Conservation (phyloP, 1,140 invertebrate species). For the Odontomachus brunneus region DNA sequence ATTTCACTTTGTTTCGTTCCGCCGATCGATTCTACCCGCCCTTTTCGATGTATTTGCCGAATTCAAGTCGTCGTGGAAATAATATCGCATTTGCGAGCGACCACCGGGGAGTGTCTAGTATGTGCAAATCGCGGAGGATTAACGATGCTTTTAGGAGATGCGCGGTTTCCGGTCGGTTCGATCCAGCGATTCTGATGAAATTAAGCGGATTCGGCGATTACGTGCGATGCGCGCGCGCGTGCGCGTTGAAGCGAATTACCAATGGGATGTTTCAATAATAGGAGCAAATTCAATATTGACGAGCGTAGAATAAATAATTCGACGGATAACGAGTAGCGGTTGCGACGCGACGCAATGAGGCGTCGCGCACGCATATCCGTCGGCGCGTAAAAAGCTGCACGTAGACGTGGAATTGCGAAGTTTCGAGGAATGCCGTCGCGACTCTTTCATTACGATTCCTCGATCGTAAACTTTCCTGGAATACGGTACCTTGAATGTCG, state of each 20-base stretch:
- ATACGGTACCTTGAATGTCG: no score
- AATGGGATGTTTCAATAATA: conserved; percentile 43
- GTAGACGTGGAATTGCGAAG: conserved; percentile 10
- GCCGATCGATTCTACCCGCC: no score
- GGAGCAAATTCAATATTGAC: conserved; percentile 52
- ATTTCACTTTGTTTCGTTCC: no score
- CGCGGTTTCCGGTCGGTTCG: conserved; percentile 11
- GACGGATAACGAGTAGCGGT: conserved; percentile 21
- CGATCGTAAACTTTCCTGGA: conserved; percentile 19
- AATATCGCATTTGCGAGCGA: neutral
- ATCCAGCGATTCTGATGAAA: conserved; percentile 47
- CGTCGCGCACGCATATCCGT: conserved; percentile 5
- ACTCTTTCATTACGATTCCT: conserved; percentile 25
- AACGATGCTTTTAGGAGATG: conserved; percentile 39
- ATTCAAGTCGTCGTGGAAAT: neutral
- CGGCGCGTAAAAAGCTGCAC: conserved; percentile 3
- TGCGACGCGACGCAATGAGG: neutral
- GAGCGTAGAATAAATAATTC: conserved; percentile 54
- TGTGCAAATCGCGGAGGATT: neutral
- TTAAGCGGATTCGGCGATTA: conserved; percentile 52
- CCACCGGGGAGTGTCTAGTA: neutral
- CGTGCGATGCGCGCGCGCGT: neutral
- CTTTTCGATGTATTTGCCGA: no score
- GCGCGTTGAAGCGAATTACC: conserved; percentile 39
- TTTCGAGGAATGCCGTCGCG: neutral